Base-by-base conservation (phyloP, 1,140 invertebrate species). In the Brachionus rubens region DNA sequence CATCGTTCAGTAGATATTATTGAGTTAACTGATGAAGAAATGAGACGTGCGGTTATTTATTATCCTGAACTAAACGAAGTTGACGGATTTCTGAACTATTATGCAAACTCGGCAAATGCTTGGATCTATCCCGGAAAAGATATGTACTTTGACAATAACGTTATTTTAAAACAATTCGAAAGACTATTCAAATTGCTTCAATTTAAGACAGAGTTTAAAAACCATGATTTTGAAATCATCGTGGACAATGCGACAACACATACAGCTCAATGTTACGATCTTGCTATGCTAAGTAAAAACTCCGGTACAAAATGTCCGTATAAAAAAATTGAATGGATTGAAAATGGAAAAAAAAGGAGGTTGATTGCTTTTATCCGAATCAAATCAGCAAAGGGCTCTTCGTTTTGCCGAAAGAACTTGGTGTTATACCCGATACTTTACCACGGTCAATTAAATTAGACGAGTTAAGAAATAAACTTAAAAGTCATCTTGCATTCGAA, bases 241-340 rank as follows among this genome's bases (percentile, higher is more conserved):
- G n/a, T 52, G 9, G 48, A 52, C 19, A 52, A 52, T 52, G n/a
- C 48, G 24, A 52, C n/a, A 21, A 52, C 48, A 21, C 48, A 52
- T 24, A 52, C 48, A 52, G 24, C 16, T 24, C 10, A 52, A 52
- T n/a, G 16, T 52, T 52, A 52, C 24, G 48, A 52, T 52, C 3
- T 52, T 7, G 16, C n/a, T 52, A 7, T 52, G 19, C 16, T 52
- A 19, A 19, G 48, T 4, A 52, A 52, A 19, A 52, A 19, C 9
- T 9, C 24, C 7, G 48, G 48, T 24, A 21, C 48, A 21, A 52
- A 52, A 21, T 52, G 48, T 52, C 48, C 19, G 9, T 52, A 52
- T 52, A 19, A 52, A 52, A 52, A 52, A 52, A 52, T 52, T 24
- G 48, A 52, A 52, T 52, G 48, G 48, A 52, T 52, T 52, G 48